Base-by-base conservation (phyloP, 2,113 vertebrate genomes). In the Coptodon rendalli region DNA sequence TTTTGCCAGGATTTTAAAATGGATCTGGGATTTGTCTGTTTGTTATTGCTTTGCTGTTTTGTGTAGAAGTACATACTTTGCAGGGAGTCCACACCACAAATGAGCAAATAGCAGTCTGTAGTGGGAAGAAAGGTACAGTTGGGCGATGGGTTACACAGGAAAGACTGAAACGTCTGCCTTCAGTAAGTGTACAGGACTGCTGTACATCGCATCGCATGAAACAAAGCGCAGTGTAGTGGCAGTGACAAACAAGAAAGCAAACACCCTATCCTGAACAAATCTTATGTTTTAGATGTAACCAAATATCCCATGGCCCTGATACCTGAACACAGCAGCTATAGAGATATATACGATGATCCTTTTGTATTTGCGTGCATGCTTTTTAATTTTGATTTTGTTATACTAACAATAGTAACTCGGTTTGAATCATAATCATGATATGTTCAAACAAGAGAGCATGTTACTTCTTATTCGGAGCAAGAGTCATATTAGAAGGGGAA, bases 1-100 rank as follows among this genome's bases (percentile, higher is more conserved):
- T 52, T 31, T 78, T 78, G 45, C 5, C 1, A 29, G 71, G 71
- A 52, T n/a, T 78, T 78, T 78, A 78, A 50, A 78, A 78, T 52
- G 73, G 73, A 78, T n/a, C 73, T 31, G 45, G 45, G 27, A 48
- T 78, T 78, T 78, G 6, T 78, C 16, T 78, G 45, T 50, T 31
- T 78, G 73, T 78, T 78, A 78, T 78, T 78, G 73, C 73, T 78
- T 68, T 22, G 63, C 34, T 31, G 16, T 78, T 52, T 29, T 78
- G 27, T 78, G 73, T 78, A 78, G 43, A 50, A 50, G 9, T 78
- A 31, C 27, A 31, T 29, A 19, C 45, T 78, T 78, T 78, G 45
- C 45, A 78, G 45, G 43, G 43, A 76, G 45, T 76, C 71, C 40
- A 19, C 24, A 78, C 27, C 27, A 12, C 24, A 29, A 78, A 78